Evolutionary conservation across 2,797 vertebrate species (phyloP).

Genomic region (Rhadinocentrus ornatus): DNA sequence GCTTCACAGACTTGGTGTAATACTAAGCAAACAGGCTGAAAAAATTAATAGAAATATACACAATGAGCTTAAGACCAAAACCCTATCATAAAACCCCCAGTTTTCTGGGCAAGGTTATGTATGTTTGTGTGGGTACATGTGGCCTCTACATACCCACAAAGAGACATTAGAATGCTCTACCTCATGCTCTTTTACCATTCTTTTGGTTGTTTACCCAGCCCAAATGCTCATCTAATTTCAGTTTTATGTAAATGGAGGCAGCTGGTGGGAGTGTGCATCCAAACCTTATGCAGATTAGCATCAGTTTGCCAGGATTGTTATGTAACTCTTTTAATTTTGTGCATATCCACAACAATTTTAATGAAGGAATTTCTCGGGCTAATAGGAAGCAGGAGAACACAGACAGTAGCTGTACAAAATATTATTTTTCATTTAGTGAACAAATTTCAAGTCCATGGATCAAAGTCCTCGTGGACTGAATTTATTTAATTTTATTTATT

Average conservation of each 20-base stretch:
- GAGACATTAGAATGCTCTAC: not conserved
- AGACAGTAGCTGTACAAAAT: not conserved
- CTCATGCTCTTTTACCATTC: not conserved
- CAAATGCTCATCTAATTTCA: conserved; percentile 28
- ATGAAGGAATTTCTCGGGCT: conserved; percentile 27
- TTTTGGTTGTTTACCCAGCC: conserved; percentile 5
- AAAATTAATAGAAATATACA: conserved; percentile 6
- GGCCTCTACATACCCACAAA: conserved; percentile 5
- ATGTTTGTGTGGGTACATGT: not conserved
- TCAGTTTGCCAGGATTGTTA: conserved; percentile 28
- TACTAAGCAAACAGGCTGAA: not conserved
- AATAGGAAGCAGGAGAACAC: conserved; percentile 21
- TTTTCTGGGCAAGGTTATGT: not conserved
- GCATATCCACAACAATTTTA: conserved; percentile 25
- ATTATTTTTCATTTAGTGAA: conserved; percentile 7
- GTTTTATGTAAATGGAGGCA: conserved; percentile 21
- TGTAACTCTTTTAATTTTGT: conserved; percentile 23
- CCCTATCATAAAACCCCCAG: not conserved
- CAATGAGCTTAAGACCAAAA: conserved; percentile 11
- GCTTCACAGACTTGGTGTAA: conserved; percentile 32
- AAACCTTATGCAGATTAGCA: conserved; percentile 24
- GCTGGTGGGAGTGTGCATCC: conserved; percentile 21
- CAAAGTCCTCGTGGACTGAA: conserved; percentile 8
- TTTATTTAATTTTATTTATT: not conserved
- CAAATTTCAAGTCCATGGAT: conserved; percentile 3